A percentile compares a stretch with the other conserved stretches of the same genome.
phyloP scores from a whole-genome alignment of 2,888 invertebrate genomes.

The Troilus luridus region DNA sequence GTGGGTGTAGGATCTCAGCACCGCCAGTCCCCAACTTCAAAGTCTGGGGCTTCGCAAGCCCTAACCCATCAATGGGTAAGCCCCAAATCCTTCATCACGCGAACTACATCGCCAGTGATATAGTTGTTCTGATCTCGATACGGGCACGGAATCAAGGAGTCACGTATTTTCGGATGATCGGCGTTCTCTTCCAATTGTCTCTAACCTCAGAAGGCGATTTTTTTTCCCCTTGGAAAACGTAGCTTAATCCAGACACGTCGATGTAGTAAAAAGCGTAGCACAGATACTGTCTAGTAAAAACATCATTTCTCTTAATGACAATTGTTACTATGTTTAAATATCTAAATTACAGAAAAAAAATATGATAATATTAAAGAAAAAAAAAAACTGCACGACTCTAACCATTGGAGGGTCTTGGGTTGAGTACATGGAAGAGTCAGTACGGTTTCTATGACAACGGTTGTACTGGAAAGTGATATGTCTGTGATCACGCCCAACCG shows the following conservation, averaged over 20 bases:
- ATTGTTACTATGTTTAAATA: too few relatives aligned
- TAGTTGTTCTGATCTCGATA: neutral
- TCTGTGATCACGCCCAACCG: too few relatives aligned
- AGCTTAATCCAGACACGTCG: neutral
- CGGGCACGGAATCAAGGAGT: neutral
- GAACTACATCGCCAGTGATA: neutral
- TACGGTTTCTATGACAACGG: too few relatives aligned
- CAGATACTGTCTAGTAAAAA: neutral
- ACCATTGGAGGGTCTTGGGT: too few relatives aligned
- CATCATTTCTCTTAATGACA: neutral
- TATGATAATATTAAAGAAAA: neutral
- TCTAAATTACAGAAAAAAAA: neutral
- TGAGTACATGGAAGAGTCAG: too few relatives aligned
- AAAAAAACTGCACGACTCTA: too few relatives aligned
- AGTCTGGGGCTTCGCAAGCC: neutral
- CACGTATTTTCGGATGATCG: slow-evolving; percentile 11
- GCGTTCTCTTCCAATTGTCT: neutral
- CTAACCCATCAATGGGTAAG: neutral
- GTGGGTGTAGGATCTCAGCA: neutral
- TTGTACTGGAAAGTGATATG: too few relatives aligned
- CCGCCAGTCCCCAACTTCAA: neutral
- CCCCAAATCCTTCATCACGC: neutral
- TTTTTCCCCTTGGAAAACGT: neutral
- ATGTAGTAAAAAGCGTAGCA: neutral
- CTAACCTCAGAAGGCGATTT: neutral